Conservation (phyloP, 2,888 invertebrate genomes). For the Chrysolina haemoptera region DNA sequence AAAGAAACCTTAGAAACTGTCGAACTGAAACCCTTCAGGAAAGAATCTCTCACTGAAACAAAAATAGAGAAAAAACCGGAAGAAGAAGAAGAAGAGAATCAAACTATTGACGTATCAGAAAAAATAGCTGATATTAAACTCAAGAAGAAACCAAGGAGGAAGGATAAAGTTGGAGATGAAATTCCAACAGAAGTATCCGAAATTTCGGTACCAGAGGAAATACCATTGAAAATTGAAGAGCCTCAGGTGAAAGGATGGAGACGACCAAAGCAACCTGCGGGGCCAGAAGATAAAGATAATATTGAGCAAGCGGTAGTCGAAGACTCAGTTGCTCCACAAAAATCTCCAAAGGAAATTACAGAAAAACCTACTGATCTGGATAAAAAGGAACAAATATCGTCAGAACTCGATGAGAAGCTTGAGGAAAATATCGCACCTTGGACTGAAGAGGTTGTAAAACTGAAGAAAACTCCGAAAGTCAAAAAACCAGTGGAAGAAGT, state of each 20-base stretch:
- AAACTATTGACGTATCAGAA: conserved; percentile 60
- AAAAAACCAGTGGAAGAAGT: conserved; percentile 55
- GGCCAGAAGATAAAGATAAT: conserved; percentile 17
- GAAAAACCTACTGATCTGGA: conserved; percentile 39
- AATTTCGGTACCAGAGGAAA: conserved; percentile 60
- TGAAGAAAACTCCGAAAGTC: conserved; percentile 67
- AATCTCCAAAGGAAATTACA: conserved; percentile 50
- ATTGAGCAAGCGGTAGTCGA: conserved; percentile 61
- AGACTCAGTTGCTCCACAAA: conserved; percentile 57
- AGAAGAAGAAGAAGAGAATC: conserved; percentile 57
- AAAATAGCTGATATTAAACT: conserved; percentile 58
- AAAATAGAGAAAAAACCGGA: neutral
- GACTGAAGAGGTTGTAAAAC: conserved; percentile 76
- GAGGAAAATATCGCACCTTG: conserved; percentile 68
- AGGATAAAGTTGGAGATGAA: neutral
- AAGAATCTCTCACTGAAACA: conserved; percentile 16
- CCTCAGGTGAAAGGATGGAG: conserved; percentile 63
- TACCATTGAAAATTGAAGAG: conserved; percentile 67
- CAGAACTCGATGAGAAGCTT: conserved; percentile 45
- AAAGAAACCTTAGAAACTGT: conserved; percentile 53
- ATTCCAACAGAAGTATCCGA: neutral
- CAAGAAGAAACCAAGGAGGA: neutral
- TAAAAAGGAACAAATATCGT: neutral
- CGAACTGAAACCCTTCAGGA: conserved; percentile 50
- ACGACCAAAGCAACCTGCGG: conserved; percentile 45